Base-by-base conservation (phyloP, 1,140 invertebrate genomes). In the Neodiprion virginianus region DNA sequence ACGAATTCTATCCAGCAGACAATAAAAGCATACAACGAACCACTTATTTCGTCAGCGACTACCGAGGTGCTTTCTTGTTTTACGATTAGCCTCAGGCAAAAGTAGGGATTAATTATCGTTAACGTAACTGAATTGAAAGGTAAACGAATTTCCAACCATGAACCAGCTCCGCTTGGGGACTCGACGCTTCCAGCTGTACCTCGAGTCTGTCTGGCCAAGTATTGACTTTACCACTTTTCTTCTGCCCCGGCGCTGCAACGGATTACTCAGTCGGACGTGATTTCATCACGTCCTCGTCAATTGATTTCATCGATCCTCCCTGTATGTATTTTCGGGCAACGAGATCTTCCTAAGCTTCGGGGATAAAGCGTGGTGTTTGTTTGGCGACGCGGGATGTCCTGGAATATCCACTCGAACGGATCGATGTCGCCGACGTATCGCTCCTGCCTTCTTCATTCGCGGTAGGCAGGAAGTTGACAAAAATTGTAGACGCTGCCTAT, bases 291-390 rank as follows among this genome's bases (percentile, higher is more conserved):
- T 65, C 50, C 61, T 28, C 21, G 40, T 17, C 17, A 28, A 69
- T n/a, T 53, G 66, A 72, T 28, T 8, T n/a, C 9, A 74, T 74
- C 73, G 53, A 61, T 70, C 71, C 68, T 48, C 68, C 73, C 67
- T 50, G 68, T 49, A 74, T 21, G 28, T 48, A 53, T 61, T 40
- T 40, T 8, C 48, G 17, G 17, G 23, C 71, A 53, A 17, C 67
- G 21, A 68, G 47, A 68, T n/a, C 53, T 40, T 72, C 28, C 28
- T 40, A 5, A 5, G 28, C 28, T 40, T 40, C 28, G 28, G 28
- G 28, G 28, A 40, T 40, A 40, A 40, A 40, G 5, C 28, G 28
- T 40, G 28, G 28, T 40, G 28, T 40, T 40, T 40, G 28, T 40
- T 40, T 40, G 28, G 28, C 5, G 28, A 40, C 5, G 28, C 28